phyloP scores from a whole-genome alignment of 2,113 vertebrate species.

The Ceyx melanurus region DNA sequence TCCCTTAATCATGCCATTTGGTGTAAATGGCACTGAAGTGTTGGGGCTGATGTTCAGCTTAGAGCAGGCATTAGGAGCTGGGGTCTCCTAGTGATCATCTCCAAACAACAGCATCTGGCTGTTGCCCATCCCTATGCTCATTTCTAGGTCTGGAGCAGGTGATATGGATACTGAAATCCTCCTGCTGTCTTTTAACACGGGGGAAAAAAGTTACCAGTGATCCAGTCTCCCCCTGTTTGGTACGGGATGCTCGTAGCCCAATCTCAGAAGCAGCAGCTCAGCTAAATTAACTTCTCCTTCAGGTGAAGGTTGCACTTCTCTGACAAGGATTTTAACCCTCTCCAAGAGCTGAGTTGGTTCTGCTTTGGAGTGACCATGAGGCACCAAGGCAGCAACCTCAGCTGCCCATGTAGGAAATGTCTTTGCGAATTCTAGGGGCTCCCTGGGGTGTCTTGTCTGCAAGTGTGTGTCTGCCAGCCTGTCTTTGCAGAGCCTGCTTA shows the following conservation, averaged over 20 bases:
- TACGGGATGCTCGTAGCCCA: neutral
- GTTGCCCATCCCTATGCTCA: neutral
- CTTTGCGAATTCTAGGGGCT: neutral
- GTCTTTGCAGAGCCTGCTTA: neutral
- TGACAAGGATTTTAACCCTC: neutral
- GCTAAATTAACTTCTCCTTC: neutral
- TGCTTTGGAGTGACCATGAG: fast-evolving
- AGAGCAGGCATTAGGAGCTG: neutral
- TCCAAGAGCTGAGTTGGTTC: neutral
- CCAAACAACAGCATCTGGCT: neutral
- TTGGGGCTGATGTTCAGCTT: neutral
- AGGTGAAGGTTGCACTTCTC: neutral
- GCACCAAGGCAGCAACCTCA: neutral
- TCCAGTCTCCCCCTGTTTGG: neutral
- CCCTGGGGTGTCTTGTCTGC: neutral
- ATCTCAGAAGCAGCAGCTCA: neutral
- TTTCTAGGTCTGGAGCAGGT: neutral
- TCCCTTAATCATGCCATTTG: neutral
- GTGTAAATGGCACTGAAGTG: neutral
- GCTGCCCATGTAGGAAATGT: neutral
- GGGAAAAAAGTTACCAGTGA: neutral
- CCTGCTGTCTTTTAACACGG: neutral
- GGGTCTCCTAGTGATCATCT: neutral
- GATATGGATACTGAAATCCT: neutral
- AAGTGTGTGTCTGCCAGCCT: neutral